Evolutionary conservation across 2,888 invertebrate genomes (phyloP).

Genomic region (Sympetrum striolatum): DNA sequence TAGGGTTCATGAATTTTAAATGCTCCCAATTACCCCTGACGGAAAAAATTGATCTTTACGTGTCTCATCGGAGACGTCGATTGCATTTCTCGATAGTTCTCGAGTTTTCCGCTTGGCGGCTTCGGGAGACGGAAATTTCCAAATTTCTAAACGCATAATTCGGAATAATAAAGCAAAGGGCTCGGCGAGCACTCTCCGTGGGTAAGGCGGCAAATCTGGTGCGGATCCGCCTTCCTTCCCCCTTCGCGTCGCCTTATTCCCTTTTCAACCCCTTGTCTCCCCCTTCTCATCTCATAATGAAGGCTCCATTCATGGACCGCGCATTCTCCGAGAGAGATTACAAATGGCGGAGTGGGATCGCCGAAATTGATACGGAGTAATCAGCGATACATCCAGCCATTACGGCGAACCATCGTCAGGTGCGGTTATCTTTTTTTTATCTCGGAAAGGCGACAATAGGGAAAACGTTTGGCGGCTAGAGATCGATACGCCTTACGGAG

Average conservation of each 20-base stretch:
- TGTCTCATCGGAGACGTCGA: no score
- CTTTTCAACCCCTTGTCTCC: background rate
- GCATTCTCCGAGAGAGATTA: background rate
- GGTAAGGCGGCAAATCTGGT: no score
- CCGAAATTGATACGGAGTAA: background rate
- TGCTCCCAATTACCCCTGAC: no score
- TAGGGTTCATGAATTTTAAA: no score
- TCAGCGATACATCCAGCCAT: background rate
- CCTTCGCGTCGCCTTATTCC: background rate
- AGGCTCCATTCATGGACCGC: background rate
- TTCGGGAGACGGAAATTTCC: no score
- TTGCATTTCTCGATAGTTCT: no score
- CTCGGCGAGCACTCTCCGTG: no score
- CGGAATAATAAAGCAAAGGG: no score
- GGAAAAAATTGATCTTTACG: no score
- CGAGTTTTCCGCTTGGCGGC: no score
- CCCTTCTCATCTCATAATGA: background rate
- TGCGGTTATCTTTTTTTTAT: background rate
- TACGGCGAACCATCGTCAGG: background rate
- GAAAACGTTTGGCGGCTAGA: background rate
- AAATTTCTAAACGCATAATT: no score
- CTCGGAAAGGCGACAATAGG: background rate
- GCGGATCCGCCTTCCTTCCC: no score
- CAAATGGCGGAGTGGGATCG: background rate
- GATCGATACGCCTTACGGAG: background rate